Evolutionary conservation across 1,140 invertebrate genomes (phyloP), one percentile per base, ranked within the genome.

Genomic region (Lordiphosa collinella): DNA sequence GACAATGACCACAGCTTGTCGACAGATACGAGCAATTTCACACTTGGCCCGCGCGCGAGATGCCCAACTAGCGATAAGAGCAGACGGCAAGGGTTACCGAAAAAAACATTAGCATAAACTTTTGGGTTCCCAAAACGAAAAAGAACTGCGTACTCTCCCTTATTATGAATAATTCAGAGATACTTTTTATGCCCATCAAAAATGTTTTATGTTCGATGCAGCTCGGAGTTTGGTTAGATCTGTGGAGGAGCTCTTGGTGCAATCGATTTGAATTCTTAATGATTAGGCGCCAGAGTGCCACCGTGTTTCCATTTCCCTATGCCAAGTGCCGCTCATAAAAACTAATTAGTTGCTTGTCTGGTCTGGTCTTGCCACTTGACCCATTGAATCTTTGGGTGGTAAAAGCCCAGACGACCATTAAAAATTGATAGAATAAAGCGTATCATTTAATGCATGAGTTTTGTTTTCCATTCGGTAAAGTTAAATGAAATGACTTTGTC

Each of bases 11-110:
- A 69, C 84, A 87, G 74, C 78, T 60, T 87, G 85, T 87, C 85
- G 69, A 87, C 85, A 87, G 72, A 87, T 87, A 87, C 85, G 79
- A 87, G 85, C 79, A 70, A 85, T 87, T 87, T 87, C 85, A 87
- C 85, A 87, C 85, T 87, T 87, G 68, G 22, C 41, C 35, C 41
- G 25, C 55, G 55, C 46, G 58, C 41, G 53, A 64, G 68, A 71
- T 67, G 67, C 63, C 67, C 71, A 74, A 74, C 66, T 55, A 59
- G 22, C 62, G 71, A 74, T 75, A 73, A 71, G 66, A 71, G 63
- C 67, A 31, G 32, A 37, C n/a, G n/a, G 14, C 38, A 35, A 22
- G 22, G 56, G 38, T 43, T 54, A 31, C 55, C 36, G 22, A 25
- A 25, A 47, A 47, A 41, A n/a, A 16, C 54, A 82, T 82, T 84